Evolutionary conservation across 2,797 vertebrate genomes (phyloP), one percentile per base, ranked within the genome.

Genomic region (Clarias pachynema): DNA sequence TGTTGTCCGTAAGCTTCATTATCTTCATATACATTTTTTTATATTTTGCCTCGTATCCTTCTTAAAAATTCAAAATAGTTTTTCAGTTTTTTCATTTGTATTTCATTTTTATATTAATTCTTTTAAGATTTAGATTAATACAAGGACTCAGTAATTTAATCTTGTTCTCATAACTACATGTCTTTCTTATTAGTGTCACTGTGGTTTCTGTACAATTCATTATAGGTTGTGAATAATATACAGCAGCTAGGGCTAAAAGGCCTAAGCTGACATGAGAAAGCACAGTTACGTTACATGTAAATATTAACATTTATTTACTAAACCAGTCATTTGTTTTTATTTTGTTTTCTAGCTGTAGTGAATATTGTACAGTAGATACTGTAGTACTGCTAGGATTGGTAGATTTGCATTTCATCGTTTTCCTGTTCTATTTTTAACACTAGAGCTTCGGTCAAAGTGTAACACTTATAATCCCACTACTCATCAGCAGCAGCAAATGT

Each of bases 381-480:
- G n/a, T n/a, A 57, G 5, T 20, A 16, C 29, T 59, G 49, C n/a
- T 10, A 57, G 73, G 49, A 31, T 75, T 57, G 73, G 8, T 53
- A 53, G 18, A 31, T 60, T 59, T 15, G 31, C 31, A 24, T 15
- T 60, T 60, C 56, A 60, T 79, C 0, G 2, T 40, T 26, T 37
- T 40, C n/a, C 57, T 59, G 29, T 59, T 59, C 53, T 62, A 62
- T 62, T 62, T 79, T 62, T 8, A 79, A 62, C 56, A n/a, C 56
- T 34, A 44, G 75, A 7, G 14, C 75, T 16, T 29, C 2, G 53
- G 56, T n/a, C 57, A 14, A 34, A 62, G 14, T n/a, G 56, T 60
- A 79, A 22, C 75, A 37, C 31, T 57, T 22, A 31, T 34, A 74
- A 74, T 75, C 49, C 49, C 56, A 60, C 75, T n/a, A 60, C 37